Conservation (phyloP, 2,888 invertebrate genomes). For the Latrodectus elegans region DNA sequence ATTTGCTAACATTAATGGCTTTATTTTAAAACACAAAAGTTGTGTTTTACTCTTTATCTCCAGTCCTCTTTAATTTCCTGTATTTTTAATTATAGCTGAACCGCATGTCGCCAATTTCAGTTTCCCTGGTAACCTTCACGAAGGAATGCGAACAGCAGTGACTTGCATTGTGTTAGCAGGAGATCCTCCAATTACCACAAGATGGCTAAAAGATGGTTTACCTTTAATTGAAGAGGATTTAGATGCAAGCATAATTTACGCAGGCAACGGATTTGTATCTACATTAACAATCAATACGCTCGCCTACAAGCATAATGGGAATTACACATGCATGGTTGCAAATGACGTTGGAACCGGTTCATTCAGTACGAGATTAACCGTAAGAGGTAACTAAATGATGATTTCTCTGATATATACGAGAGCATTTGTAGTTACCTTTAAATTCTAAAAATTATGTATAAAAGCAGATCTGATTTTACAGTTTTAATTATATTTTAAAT, state of each 20-base stretch:
- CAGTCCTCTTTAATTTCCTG: too few species aligned
- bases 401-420: background rate
- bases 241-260: constrained; percentile 47
- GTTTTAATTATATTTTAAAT: too few species aligned
- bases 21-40: too few species aligned
- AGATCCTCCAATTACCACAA: constrained; percentile 73
- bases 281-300: constrained; percentile 74
- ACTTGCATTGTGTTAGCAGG: constrained; percentile 66
- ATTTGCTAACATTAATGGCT: too few species aligned
- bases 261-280: constrained; percentile 70
- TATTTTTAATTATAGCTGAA: constrained; percentile 26
- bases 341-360: constrained; percentile 73
- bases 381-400: constrained; percentile 60
- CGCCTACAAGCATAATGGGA: constrained; percentile 73
- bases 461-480: too few species aligned
- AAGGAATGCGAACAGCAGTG: constrained; percentile 64
- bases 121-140: constrained; percentile 55
- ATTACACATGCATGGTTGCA: constrained; percentile 73
- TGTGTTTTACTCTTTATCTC: too few species aligned
- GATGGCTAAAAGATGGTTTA: constrained; percentile 75
- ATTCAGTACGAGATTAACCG: constrained; percentile 72
- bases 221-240: constrained; percentile 71
- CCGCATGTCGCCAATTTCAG: constrained; percentile 50
- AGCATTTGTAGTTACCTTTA: too few species aligned
- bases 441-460: too few species aligned